Percentiles rank a stretch among this genome's conserved stretches.
Conservation (phyloP, 1,140 invertebrate genomes). For the Platyscapa corneri region DNA sequence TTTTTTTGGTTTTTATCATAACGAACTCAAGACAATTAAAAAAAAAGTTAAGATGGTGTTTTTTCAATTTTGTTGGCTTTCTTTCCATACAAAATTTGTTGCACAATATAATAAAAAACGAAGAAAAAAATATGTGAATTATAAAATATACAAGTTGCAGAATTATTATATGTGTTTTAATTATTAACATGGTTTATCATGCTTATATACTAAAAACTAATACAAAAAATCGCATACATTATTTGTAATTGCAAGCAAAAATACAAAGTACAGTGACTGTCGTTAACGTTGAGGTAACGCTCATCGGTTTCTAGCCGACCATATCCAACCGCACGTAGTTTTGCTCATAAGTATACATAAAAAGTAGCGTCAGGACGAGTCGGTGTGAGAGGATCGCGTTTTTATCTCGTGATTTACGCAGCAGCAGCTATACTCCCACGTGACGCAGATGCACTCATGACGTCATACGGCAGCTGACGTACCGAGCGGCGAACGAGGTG, state of each 20-base stretch:
- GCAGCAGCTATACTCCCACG: background rate
- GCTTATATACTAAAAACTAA: too few species aligned
- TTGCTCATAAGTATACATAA: background rate
- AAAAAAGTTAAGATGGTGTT: too few species aligned
- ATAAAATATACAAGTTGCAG: too few species aligned
- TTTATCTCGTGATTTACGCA: background rate
- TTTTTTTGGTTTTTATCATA: too few species aligned
- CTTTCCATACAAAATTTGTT: too few species aligned
- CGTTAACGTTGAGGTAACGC: too few species aligned
- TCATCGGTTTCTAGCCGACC: background rate
- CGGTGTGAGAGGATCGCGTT: background rate
- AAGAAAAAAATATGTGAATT: too few species aligned
- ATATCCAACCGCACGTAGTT: background rate
- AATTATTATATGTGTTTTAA: too few species aligned
- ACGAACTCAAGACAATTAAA: too few species aligned
- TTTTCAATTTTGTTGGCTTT: too few species aligned
- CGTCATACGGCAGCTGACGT: slow-evolving; percentile 40
- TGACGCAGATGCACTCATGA: slow-evolving; percentile 23
- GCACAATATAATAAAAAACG: too few species aligned
- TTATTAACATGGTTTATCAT: too few species aligned
- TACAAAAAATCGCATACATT: background rate
- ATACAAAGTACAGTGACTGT: background rate
- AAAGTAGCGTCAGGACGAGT: background rate
- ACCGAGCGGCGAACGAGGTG: slow-evolving; percentile 2
- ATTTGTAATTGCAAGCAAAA: background rate